Evolutionary conservation across 1,140 invertebrate genomes (phyloP), one percentile per base, ranked within the genome.

Genomic region (Drosophila melanogaster): DNA sequence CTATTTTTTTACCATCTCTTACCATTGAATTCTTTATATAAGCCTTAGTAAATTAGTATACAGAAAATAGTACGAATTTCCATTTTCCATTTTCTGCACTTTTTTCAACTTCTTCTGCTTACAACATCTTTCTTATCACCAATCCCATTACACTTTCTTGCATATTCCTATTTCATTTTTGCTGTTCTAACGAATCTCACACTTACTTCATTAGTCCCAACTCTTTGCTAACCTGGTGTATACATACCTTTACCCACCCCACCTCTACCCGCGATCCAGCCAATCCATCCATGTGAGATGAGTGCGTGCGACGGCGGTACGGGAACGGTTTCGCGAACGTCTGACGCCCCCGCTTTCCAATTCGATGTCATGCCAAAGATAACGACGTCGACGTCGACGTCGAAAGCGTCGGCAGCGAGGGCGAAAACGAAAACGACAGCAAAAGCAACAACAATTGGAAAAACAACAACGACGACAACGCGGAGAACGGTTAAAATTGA

Each of bases 401-500:
- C 75, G 41, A 17, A 12, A 15, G 41, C 76, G 44, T n/a, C 44
- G 58, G 30, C 64, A 24, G 26, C 67, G 49, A 37, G 49, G 62
- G 19, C 61, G 19, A 22, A 65, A 49, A 38, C 61, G 53, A 8
- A 10, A 26, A 26, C 26, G 5, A 26, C 26, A 6, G 7, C 6
- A 26, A 26, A 0, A 26, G 62, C 62, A 26, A 38, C 12, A 37
- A 14, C 35, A n/a, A n/a, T n/a, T n/a, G n/a, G n/a, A n/a, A n/a
- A n/a, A 0, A 4, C 50, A 49, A 15, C 50, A 43, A 55, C 55
- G 67, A 66, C 62, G 38, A 6, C 53, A 44, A 19, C 55, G 43
- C 41, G 49, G 78, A 69, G 74, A 77, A 70, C 67, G 78, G 81
- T 90, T 85, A 86, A 90, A 67, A 79, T 73, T 70, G 83, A 90